phyloP scores from a whole-genome alignment of 2,113 vertebrate species.

The Dromaius novaehollandiae region DNA sequence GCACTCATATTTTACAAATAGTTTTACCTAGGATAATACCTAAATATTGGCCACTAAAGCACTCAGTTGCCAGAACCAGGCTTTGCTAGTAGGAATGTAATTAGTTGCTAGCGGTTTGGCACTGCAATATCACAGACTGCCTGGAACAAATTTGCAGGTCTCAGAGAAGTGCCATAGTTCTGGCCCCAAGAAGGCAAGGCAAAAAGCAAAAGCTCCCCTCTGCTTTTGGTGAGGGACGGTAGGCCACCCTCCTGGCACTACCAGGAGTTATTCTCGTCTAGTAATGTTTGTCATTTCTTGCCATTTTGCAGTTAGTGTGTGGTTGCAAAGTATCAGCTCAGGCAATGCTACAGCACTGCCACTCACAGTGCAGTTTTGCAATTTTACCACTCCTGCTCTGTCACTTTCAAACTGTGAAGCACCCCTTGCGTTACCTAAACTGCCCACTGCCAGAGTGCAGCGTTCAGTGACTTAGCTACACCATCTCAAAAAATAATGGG shows the following conservation, averaged over 20 bases:
- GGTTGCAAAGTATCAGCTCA: neutral
- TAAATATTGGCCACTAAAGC: neutral
- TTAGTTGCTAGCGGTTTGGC: neutral
- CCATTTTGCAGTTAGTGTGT: neutral
- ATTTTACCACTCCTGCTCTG: neutral
- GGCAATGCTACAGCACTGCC: neutral
- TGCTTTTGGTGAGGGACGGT: neutral
- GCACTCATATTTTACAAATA: neutral
- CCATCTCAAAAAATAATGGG: neutral
- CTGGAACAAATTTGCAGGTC: constrained; percentile 4
- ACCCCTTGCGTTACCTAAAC: neutral
- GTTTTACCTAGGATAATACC: neutral
- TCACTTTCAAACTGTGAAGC: neutral
- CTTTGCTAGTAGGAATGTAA: neutral
- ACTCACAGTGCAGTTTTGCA: neutral
- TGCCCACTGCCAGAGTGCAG: neutral
- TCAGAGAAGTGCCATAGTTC: neutral
- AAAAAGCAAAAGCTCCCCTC: neutral
- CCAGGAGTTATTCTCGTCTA: neutral
- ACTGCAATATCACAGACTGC: neutral
- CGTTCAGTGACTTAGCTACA: neutral
- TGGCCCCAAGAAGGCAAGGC: neutral
- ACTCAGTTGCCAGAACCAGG: neutral
- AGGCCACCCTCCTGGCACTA: neutral
- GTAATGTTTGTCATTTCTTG: neutral